Evolutionary conservation across 1,140 invertebrate genomes (phyloP).

Genomic region (Homarus americanus): DNA sequence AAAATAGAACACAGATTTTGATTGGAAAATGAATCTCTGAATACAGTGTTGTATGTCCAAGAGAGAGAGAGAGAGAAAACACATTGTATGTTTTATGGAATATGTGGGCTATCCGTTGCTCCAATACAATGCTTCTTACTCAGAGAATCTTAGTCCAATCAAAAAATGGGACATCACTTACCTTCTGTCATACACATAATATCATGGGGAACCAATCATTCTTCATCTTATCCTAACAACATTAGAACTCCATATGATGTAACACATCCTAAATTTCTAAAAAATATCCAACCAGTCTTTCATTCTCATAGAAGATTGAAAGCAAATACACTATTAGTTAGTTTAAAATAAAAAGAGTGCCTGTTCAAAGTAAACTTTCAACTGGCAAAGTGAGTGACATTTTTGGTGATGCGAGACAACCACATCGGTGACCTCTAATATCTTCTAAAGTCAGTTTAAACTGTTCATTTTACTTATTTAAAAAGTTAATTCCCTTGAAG

Average conservation of each 20-base stretch:
- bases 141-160: slow-evolving; percentile 5
- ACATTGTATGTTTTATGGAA: no score
- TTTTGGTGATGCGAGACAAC: background rate
- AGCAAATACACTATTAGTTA: background rate
- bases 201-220: background rate
- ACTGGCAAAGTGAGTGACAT: background rate
- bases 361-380: background rate
- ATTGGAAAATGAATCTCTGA: slow-evolving; percentile 7
- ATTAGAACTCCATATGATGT: background rate
- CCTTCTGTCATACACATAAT: background rate
- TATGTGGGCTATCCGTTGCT: no score
- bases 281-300: background rate
- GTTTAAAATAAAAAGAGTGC: background rate
- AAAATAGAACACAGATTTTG: slow-evolving; percentile 25
- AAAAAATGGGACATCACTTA: slow-evolving; percentile 35
- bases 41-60: no score
- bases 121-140: background rate
- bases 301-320: background rate
- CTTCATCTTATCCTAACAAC: background rate
- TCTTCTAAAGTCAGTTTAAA: background rate
- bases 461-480: background rate
- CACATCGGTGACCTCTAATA: background rate
- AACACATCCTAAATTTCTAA: background rate
- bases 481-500: background rate
- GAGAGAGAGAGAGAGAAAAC: no score